These are phyloP conservation scores for Catocala fraxini DNA, from an alignment of 2,888 invertebrate species.

Conservation along the genomic window DNA sequence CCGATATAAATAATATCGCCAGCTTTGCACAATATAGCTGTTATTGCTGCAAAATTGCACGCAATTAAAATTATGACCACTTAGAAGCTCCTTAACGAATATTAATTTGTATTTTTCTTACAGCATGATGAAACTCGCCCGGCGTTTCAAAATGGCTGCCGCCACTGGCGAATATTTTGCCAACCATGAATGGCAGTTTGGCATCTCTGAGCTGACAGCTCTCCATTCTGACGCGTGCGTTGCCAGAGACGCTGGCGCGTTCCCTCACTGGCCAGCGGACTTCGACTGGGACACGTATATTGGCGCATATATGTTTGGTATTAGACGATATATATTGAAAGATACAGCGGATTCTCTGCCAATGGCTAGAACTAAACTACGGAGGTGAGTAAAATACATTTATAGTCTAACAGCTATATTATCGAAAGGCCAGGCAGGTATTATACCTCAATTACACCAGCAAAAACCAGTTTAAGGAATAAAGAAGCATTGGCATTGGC, in stretches of 20 bases:
- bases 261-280: conserved; percentile 88
- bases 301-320: conserved; percentile 93
- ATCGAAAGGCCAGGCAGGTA: no score
- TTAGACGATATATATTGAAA: conserved; percentile 93
- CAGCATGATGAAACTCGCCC: conserved; percentile 95
- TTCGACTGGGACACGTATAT: conserved; percentile 94
- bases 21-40: no score
- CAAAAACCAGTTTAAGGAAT: no score
- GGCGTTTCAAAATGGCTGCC: conserved; percentile 92
- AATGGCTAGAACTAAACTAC: conserved; percentile 89
- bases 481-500: no score
- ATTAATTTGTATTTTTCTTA: conserved; percentile 36
- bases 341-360: conserved; percentile 90
- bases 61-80: no score
- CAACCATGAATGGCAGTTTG: conserved; percentile 94
- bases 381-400: conserved; percentile 81
- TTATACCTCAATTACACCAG: no score
- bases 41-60: no score
- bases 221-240: conserved; percentile 85
- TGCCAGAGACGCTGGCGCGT: conserved; percentile 86
- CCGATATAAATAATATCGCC: no score
- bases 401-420: neutral
- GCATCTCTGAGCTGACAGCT: conserved; percentile 88
- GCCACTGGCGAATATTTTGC: conserved; percentile 95
- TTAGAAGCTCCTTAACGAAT: neutral